Base-by-base conservation (phyloP, 2,888 invertebrate genomes). In the Drosophila prostipennis region DNA sequence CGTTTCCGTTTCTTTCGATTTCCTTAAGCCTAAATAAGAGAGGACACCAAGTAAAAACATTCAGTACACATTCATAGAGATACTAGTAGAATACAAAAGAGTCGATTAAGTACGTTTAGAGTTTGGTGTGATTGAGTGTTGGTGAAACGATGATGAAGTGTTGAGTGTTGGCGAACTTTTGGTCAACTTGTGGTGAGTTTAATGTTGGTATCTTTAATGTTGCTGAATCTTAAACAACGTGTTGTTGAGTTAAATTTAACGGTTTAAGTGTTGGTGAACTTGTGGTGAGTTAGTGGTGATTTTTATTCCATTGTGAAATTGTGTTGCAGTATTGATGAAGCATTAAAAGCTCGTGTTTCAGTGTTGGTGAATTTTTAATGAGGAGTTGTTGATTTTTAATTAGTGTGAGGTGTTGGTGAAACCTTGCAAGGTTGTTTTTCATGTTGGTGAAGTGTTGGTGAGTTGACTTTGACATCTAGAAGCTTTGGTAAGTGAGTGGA, bases 11-110 rank as follows among this genome's bases (percentile, higher is more conserved):
- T 64, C 29, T 32, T 52, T 56, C 34, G n/a, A 55, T 60, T 46
- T 45, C 49, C 60, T 70, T 70, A 71, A 11, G 42, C 51, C 63
- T 63, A 65, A 63, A 46, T 56, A 53, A 51, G 72, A 76, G 73
- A 77, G 84, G 84, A 84, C 84, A 84, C 84, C 84, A 84, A 86
- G 79, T 77, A 74, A 77, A 77, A 78, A 82, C 80, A 82, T 79
- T 75, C 75, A 82, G 73, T 85, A 77, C 82, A 85, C 72, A 76
- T 80, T 68, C 45, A 78, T 75, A 75, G 67, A 49, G 16, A 52
- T 61, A 56, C 51, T 53, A 58, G 42, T 54, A 58, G 58, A 55
- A 39, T 74, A 71, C 55, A 69, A 74, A 68, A 70, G 67, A 58
- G 48, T 57, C 48, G 53, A 19, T 58, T 46, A 53, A 63, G 46